These are phyloP conservation scores for Takifugu flavidus DNA, from an alignment of 2,113 vertebrate genomes.

Conservation along the genomic window DNA sequence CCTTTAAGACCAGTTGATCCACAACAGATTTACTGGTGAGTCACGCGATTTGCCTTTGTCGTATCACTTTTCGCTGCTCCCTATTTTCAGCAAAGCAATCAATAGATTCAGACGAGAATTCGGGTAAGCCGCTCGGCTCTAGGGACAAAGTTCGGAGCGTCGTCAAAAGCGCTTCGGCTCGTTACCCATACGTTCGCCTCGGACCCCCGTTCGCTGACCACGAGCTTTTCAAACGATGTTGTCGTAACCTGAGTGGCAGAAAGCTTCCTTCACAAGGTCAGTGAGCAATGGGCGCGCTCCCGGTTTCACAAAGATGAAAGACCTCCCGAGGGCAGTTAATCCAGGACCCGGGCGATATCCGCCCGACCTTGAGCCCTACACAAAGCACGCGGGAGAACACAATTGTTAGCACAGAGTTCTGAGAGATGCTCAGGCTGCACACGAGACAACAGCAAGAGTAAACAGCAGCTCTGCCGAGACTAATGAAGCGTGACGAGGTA, in stretches of 20 bases:
- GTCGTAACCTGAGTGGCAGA: constrained; percentile 29
- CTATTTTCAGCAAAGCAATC: constrained; percentile 60
- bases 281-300: constrained; percentile 28
- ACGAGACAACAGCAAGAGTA: neutral
- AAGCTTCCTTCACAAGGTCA: constrained; percentile 49
- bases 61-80: constrained; percentile 39
- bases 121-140: constrained; percentile 14
- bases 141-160: constrained; percentile 35
- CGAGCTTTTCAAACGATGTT: constrained; percentile 35
- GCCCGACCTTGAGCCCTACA: constrained; percentile 49
- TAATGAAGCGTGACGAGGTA: constrained; percentile 45
- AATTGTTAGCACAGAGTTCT: constrained; percentile 34
- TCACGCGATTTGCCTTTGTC: constrained; percentile 35
- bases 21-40: constrained; percentile 25
- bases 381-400: constrained; percentile 31
- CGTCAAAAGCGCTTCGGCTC: constrained; percentile 38
- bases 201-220: constrained; percentile 39
- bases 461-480: constrained; percentile 28
- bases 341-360: constrained; percentile 38
- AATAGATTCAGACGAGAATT: constrained; percentile 41
- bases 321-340: constrained; percentile 52
- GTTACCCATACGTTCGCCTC: constrained; percentile 52
- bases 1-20: constrained; percentile 50
- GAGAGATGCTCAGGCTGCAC: neutral
- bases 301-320: constrained; percentile 51